Base-by-base conservation (phyloP, 2,113 vertebrate genomes). In the Amphiprion percula region DNA sequence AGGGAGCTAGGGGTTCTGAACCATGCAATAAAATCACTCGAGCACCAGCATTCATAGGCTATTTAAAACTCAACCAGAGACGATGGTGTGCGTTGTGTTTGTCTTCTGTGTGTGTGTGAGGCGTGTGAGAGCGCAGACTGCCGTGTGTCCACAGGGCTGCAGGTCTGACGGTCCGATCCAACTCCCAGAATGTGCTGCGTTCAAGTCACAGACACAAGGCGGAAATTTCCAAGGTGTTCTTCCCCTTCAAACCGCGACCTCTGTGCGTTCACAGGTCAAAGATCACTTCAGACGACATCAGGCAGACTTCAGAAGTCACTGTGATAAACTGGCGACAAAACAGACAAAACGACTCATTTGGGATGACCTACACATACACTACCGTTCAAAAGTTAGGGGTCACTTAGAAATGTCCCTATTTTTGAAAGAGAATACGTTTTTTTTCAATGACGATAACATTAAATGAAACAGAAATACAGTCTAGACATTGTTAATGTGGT, bases 11-110 rank as follows among this genome's bases (percentile, higher is more conserved):
- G 80, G 33, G 39, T 28, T 10, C 54, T 26, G 77, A 87, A 86
- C 80, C 92, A 96, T 95, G 96, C 96, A 96, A 96, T 96, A 95
- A 95, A 93, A 71, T 5, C 58, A 92, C 89, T 92, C 88, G 87
- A 92, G 94, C 93, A 96, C 96, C 96, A 97, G 95, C 96, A 94
- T 94, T 93, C 88, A 91, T 91, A 37, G 33, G 33, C 33, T 37
- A 95, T 94, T 94, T 88, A 67, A 93, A 89, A 89, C 66, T 21
- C 15, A 62, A 92, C 74, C 91, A 90, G 93, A 94, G 92, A 91
- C 91, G 5, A 96, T 95, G 94, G 90, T 70, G 91, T 88, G 94
- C 93, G 92, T 90, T 85, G 62, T n/a, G 72, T 89, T 84, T 94
- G 92, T 90, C 26, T 28, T 58, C 88, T 79, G 93, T 81, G 90